Base-by-base conservation (phyloP, 2,797 vertebrate genomes). In the Notolepis coatsorum region DNA sequence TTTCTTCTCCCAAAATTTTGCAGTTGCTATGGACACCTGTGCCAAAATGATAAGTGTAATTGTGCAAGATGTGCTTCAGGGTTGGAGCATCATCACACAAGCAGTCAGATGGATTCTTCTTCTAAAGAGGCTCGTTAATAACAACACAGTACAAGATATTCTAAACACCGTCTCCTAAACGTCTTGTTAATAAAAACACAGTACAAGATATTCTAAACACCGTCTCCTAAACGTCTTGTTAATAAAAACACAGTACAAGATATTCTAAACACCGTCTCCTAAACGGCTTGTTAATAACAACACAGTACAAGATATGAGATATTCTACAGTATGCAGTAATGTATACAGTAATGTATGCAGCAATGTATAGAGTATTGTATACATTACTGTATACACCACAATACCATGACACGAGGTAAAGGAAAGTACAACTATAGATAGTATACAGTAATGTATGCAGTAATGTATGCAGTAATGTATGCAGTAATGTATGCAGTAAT, bases 51-150 rank as follows among this genome's bases (percentile, higher is more conserved):
- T 88, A 87, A 92, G 89, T 91, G 88, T 84, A 92, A 88, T 90
- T 86, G 79, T 86, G 79, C 82, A 75, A 90, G 79, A 90, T 88
- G 86, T 84, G 89, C 90, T 90, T 84, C 66, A 68, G 84, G 90
- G 86, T 91, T 84, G 73, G 77, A 89, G 87, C 80, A 79, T 73
- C 55, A 64, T 89, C 91, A 91, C 82, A 88, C 86, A 90, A 92
- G 84, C 75, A 86, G 90, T 92, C 90, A 91, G 90, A 91, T 90
- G 91, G 69, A 87, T 88, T 77, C 86, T 89, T 87, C 77, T 76
- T 79, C 86, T 86, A 85, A 89, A 89, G 80, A 68, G n/a, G 85
- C 86, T 90, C 78, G 87, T 90, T 86, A 84, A 84, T 73, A 82
- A 81, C 70, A 84, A 81, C 72, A 25, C 70, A 84, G 73, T 65